Percentiles rank a stretch among this genome's conserved stretches.
Conservation (phyloP, 2,888 invertebrate genomes). For the Limnephilus auricula region DNA sequence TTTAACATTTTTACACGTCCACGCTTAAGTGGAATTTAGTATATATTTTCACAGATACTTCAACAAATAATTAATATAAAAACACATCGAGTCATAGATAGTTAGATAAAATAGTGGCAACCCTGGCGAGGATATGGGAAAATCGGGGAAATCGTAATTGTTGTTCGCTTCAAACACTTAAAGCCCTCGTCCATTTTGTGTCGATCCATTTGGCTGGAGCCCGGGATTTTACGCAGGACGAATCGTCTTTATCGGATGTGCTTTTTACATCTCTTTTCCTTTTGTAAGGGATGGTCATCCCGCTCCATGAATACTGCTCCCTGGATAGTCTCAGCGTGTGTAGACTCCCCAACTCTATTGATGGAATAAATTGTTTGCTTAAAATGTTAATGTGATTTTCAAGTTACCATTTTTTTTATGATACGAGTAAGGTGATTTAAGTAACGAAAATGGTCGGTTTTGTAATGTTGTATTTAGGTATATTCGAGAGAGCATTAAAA, state of each 20-base stretch:
- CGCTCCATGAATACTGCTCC: neutral
- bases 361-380: neutral
- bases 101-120: neutral
- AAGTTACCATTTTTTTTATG: neutral
- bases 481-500: neutral
- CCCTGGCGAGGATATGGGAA: neutral
- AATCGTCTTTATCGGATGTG: slow-evolving; percentile 10
- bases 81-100: neutral
- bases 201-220: slow-evolving; percentile 59
- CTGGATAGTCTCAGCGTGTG: neutral
- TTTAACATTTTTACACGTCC: no score
- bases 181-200: slow-evolving; percentile 62
- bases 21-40: no score
- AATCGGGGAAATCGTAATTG: slow-evolving; percentile 28
- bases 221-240: slow-evolving; percentile 31
- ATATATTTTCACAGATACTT: neutral
- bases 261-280: slow-evolving; percentile 25
- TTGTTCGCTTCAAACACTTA: slow-evolving; percentile 62
- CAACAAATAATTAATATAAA: neutral
- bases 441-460: neutral
- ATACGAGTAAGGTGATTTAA: neutral
- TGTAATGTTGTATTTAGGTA: neutral
- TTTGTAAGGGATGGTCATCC: slow-evolving; percentile 13
- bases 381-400: neutral
- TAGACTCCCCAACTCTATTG: neutral